Percentiles rank a stretch among this genome's conserved stretches.
These are phyloP conservation scores for Encarsia formosa DNA, from an alignment of 2,888 invertebrate species.

Conservation along the genomic window DNA sequence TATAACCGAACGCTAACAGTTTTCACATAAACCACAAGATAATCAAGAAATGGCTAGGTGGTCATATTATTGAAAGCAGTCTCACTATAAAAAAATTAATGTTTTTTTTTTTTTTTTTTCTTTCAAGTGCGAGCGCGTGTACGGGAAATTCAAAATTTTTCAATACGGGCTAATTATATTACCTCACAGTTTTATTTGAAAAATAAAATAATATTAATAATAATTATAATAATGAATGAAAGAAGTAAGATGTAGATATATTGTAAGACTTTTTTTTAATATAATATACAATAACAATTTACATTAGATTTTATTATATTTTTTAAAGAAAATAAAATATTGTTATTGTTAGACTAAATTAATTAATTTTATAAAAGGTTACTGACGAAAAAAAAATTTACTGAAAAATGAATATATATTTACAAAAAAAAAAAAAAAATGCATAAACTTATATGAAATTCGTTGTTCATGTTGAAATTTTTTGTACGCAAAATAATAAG, in stretches of 20 bases:
- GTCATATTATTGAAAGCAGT: neutral
- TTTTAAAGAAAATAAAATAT: conserved; percentile 15
- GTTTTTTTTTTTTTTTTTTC: conserved; percentile 5
- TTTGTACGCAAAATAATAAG: conserved; percentile 16
- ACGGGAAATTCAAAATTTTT: conserved; percentile 20
- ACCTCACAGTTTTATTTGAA: neutral
- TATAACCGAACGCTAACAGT: conserved; percentile 12
- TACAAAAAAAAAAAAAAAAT: conserved; percentile 3
- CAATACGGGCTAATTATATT: conserved; percentile 16
- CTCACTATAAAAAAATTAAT: neutral
- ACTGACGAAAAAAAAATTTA: conserved; percentile 9
- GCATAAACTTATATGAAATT: conserved; percentile 14
- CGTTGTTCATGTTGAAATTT: conserved; percentile 22
- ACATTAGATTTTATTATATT: conserved; percentile 23
- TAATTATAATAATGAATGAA: too few relatives aligned
- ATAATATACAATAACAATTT: conserved; percentile 9
- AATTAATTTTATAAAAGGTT: conserved; percentile 25
- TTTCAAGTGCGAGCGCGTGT: conserved; percentile 18
- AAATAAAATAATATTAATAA: too few relatives aligned
- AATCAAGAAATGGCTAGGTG: neutral
- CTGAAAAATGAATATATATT: too few relatives aligned
- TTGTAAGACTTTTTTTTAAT: neutral
- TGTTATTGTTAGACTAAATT: conserved; percentile 24
- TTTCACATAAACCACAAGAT: neutral
- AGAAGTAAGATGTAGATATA: too few relatives aligned